Evolutionary conservation across 2,888 invertebrate genomes (phyloP).

Genomic region (Lithophane leautieri): DNA sequence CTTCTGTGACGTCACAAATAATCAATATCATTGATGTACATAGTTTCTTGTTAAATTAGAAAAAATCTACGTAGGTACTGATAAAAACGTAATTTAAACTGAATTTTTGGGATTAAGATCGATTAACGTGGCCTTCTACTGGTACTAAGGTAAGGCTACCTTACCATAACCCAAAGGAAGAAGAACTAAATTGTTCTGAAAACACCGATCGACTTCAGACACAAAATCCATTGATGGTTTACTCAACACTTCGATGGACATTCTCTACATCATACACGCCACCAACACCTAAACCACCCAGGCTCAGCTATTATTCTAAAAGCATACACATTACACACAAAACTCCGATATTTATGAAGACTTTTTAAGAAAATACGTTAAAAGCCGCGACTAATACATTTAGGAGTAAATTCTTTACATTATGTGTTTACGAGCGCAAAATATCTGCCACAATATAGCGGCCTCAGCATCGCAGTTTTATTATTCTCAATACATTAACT

Average conservation of each 20-base stretch:
- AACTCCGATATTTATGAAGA: conserved; percentile 36
- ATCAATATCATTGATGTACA: background rate
- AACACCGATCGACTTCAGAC: background rate
- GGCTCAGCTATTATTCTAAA: conserved; percentile 5
- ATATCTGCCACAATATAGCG: conserved; percentile 38
- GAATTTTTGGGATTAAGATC: background rate
- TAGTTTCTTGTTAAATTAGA: background rate
- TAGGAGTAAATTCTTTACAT: conserved; percentile 41
- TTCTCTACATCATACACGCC: background rate
- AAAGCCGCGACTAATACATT: conserved; percentile 41
- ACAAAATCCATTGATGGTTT: background rate
- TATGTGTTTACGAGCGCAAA: conserved; percentile 40
- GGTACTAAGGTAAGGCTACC: too few species aligned
- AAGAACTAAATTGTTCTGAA: background rate
- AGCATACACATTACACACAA: conserved; percentile 15
- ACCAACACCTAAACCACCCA: background rate
- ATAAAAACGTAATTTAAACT: background rate
- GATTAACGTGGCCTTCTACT: background rate
- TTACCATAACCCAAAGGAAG: background rate
- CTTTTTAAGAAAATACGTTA: conserved; percentile 52
- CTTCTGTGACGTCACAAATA: background rate
- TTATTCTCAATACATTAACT: conserved; percentile 58
- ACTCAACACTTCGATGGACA: background rate
- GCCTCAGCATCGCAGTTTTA: conserved; percentile 29
- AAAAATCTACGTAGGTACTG: background rate